phyloP scores from a whole-genome alignment of 2,113 vertebrate genomes.

The Tragulus kanchil region DNA sequence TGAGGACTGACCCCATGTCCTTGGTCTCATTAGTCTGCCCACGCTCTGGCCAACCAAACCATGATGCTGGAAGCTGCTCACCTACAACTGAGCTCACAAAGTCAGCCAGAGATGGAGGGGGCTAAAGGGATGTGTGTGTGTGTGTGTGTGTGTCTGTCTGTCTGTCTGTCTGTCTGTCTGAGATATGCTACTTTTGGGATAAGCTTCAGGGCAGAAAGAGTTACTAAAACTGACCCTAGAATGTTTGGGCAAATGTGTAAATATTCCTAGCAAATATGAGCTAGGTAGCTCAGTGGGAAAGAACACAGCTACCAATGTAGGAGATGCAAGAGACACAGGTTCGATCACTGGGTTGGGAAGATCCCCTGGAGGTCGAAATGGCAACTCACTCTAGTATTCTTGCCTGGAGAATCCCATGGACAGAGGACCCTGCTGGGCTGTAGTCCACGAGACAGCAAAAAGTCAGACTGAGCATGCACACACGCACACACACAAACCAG shows the following conservation, averaged over 20 bases:
- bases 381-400: neutral
- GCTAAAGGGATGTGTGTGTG: rapidly evolving
- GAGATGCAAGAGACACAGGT: neutral
- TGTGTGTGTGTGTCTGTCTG: neutral
- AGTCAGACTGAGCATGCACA: neutral
- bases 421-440: neutral
- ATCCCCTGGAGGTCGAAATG: neutral
- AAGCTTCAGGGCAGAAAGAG: neutral
- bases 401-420: neutral
- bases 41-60: neutral
- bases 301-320: neutral
- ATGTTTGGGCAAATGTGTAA: neutral
- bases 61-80: neutral
- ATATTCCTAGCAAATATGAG: neutral
- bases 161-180: neutral
- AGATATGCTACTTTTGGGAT: neutral
- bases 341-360: neutral
- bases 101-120: neutral
- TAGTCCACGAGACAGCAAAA: neutral
- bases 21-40: neutral
- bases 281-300: neutral
- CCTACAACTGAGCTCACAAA: neutral
- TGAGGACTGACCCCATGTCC: neutral
- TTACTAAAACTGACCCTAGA: neutral
- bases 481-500: neutral